Evolutionary conservation across 2,888 invertebrate genomes (phyloP).

Genomic region (Agrotis ipsilon): DNA sequence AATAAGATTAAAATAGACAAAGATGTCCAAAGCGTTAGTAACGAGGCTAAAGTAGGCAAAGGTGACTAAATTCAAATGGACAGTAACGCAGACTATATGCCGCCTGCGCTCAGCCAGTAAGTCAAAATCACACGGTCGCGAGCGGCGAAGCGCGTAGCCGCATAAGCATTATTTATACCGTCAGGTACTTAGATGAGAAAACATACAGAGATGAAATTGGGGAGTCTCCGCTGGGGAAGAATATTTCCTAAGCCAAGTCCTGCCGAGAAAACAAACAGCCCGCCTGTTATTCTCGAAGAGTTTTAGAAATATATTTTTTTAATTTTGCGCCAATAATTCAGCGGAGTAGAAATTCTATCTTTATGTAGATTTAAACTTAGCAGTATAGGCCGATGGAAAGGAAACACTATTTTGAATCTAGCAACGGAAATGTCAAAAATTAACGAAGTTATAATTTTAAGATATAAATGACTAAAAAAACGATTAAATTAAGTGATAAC

Average conservation of each 20-base stretch:
- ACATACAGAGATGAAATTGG: slow-evolving; percentile 54
- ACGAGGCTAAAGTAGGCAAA: no score
- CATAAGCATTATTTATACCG: slow-evolving; percentile 81
- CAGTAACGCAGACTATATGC: slow-evolving; percentile 40
- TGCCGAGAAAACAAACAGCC: neutral
- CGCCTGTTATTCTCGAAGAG: no score
- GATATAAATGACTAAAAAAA: neutral
- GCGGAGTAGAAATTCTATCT: no score
- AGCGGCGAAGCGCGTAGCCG: slow-evolving; percentile 81
- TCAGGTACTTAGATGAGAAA: slow-evolving; percentile 75
- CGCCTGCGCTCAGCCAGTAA: slow-evolving; percentile 74
- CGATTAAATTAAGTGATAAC: slow-evolving; percentile 3
- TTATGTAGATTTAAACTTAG: no score
- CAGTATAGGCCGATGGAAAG: no score
- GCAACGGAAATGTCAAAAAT: neutral
- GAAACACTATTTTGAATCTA: no score
- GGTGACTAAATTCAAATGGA: slow-evolving; percentile 9
- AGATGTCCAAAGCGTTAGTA: no score
- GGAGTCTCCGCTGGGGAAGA: neutral
- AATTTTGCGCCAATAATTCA: no score
- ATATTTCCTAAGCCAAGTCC: neutral
- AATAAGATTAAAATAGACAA: no score
- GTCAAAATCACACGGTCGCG: slow-evolving; percentile 83
- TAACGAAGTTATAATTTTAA: neutral
- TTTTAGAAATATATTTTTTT: no score